Conservation (phyloP, 2,888 invertebrate species). For the Campoplex nolae region DNA sequence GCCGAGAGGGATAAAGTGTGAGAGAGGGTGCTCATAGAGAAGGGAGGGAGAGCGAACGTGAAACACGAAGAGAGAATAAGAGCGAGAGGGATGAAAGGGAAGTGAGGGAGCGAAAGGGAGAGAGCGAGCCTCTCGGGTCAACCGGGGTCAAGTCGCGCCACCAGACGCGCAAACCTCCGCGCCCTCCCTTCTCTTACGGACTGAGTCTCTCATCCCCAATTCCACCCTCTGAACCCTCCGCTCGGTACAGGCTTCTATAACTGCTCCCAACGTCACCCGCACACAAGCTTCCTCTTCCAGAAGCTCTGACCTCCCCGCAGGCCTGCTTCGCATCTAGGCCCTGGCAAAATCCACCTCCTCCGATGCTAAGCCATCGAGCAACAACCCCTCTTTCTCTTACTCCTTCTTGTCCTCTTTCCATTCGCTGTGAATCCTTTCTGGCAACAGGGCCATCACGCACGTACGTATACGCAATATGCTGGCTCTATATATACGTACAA, state of each 20-base stretch:
- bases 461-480: constrained; percentile 50
- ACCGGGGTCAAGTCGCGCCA: constrained; percentile 84
- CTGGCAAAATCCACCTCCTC: constrained; percentile 52
- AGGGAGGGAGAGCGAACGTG: constrained; percentile 56
- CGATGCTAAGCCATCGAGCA: constrained; percentile 42
- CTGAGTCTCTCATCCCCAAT: constrained; percentile 74
- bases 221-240: constrained; percentile 69
- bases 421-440: constrained; percentile 64
- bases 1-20: constrained; percentile 64
- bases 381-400: constrained; percentile 10
- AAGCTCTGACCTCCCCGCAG: constrained; percentile 66
- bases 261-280: constrained; percentile 64
- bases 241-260: constrained; percentile 58
- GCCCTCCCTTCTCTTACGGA: constrained; percentile 72
- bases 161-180: constrained; percentile 84
- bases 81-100: constrained; percentile 70
- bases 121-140: constrained; percentile 81
- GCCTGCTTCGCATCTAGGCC: constrained; percentile 54
- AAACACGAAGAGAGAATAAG: constrained; percentile 66
- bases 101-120: constrained; percentile 62
- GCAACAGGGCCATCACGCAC: constrained; percentile 61
- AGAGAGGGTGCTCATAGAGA: constrained; percentile 41
- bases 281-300: constrained; percentile 62
- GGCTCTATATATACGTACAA: constrained; percentile 13
- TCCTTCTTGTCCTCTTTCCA: constrained; percentile 53